Evolutionary conservation across 1,140 invertebrate genomes (phyloP).

Genomic region (Kradibia gibbosae): DNA sequence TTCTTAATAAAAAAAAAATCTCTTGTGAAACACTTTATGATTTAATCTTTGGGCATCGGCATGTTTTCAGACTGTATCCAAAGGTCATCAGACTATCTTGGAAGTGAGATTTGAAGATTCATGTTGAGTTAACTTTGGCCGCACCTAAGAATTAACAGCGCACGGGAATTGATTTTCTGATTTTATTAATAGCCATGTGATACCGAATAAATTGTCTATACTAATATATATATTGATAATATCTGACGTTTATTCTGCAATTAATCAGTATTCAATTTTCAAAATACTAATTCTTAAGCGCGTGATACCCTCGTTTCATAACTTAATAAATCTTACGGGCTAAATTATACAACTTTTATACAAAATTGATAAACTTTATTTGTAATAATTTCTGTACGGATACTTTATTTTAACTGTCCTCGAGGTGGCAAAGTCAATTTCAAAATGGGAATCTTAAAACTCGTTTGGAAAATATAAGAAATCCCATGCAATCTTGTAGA

Average conservation of each 20-base stretch:
- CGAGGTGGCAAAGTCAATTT: no score
- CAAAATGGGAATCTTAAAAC: no score
- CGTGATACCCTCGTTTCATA: background rate
- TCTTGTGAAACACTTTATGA: conserved; percentile 26
- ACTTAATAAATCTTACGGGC: no score
- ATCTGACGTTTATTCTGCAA: background rate
- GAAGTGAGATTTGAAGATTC: conserved; percentile 42
- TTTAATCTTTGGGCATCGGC: conserved; percentile 42
- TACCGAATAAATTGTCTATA: conserved; percentile 8
- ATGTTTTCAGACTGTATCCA: conserved; percentile 40
- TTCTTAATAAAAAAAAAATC: background rate
- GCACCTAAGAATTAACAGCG: conserved; percentile 20
- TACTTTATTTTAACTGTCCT: no score
- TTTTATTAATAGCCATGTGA: conserved; percentile 26
- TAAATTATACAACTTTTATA: no score
- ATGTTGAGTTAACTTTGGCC: conserved; percentile 18
- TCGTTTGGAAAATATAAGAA: no score
- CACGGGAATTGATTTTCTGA: conserved; percentile 30
- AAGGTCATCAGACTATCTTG: conserved; percentile 35
- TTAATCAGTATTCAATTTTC: conserved; percentile 17
- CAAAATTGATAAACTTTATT: no score
- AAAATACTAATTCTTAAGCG: background rate
- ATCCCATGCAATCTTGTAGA: no score
- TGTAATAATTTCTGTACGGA: no score
- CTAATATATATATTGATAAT: conserved; percentile 6